Evolutionary conservation across 1,140 invertebrate species (phyloP).

Genomic region (Leptoteleia sp.): DNA sequence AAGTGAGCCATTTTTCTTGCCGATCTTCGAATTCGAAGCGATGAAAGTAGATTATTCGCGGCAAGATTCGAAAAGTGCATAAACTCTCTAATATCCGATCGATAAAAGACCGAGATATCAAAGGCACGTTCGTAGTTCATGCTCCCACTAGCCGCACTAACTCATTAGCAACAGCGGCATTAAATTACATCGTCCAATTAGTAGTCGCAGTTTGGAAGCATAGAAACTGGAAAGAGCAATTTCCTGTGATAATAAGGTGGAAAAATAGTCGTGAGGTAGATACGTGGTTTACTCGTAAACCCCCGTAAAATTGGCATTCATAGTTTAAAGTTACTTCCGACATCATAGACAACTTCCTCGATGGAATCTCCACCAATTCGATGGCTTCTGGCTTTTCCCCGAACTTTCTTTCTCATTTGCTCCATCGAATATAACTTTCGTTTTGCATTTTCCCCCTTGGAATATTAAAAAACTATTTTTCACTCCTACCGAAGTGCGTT

Average conservation of each 20-base stretch:
- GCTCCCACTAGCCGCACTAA: conserved; percentile 65
- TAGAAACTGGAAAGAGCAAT: conserved; percentile 65
- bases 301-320: conserved; percentile 43
- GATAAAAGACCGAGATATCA: conserved; percentile 71
- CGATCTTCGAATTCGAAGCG: conserved; percentile 7
- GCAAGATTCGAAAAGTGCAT: conserved; percentile 54
- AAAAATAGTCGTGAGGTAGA: conserved; percentile 52
- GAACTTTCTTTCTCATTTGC: conserved; percentile 31
- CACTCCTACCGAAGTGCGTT: too few relatives aligned
- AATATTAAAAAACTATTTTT: conserved; percentile 1
- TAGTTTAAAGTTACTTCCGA: conserved; percentile 39
- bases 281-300: conserved; percentile 57
- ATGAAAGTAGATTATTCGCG: conserved; percentile 45
- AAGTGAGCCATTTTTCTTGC: neutral
- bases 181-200: conserved; percentile 74
- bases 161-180: conserved; percentile 70
- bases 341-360: conserved; percentile 45
- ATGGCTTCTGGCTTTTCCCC: conserved; percentile 15
- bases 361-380: conserved; percentile 27
- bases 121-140: conserved; percentile 71
- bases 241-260: conserved; percentile 60
- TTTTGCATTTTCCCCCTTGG: neutral
- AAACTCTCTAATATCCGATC: conserved; percentile 69
- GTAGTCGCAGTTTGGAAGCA: conserved; percentile 64
- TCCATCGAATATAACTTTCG: conserved; percentile 12